Base-by-base conservation (phyloP, 2,888 invertebrate genomes). In the Acrobasis suavella region DNA sequence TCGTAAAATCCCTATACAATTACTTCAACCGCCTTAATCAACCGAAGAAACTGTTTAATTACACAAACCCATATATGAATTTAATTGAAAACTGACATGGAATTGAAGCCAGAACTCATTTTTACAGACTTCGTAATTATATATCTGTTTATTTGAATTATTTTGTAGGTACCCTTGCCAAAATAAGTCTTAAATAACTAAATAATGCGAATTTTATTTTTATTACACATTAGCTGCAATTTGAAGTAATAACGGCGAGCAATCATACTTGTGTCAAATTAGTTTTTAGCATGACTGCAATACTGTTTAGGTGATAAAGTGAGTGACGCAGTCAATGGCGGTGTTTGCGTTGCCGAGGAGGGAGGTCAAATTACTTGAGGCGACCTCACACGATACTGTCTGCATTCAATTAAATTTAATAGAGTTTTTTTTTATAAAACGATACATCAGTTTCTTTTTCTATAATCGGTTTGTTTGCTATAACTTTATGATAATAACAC, bases 351-450 rank as follows among this genome's bases (percentile, higher is more conserved):
- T 12, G 46, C 14, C 14, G 46, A 14, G 10, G 46, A 86, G 88
- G 83, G 89, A 91, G 91, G 91, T 91, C 92, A 90, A 91, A 92
- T 91, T 91, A 91, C 90, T 92, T 92, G 90, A 74, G 81, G 78
- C 69, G 76, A 77, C 81, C 46, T 42, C 7, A 78, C 76, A 70
- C 74, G 72, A 73, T 77, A 73, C 76, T 72, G 66, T 70, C 75
- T 68, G 73, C 71, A 69, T 76, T 67, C 73, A 64, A 65, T 17
- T 37, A 46, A 46, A 46, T 12, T n/a, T n/a, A 46, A 46, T 14
- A 46, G 14, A 12, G 10, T 1, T 14, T 2, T 14, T 46, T 42
- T 46, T 32, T 7, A 2, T 32, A 32, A 32, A 32, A 32, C 32
- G 2, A 32, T 32, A 22, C 32, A 32, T 32, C 7, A 32, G 32